These are phyloP conservation scores for Phoeniculus purpureus DNA, from an alignment of 2,797 vertebrate species.

Conservation along the genomic window DNA sequence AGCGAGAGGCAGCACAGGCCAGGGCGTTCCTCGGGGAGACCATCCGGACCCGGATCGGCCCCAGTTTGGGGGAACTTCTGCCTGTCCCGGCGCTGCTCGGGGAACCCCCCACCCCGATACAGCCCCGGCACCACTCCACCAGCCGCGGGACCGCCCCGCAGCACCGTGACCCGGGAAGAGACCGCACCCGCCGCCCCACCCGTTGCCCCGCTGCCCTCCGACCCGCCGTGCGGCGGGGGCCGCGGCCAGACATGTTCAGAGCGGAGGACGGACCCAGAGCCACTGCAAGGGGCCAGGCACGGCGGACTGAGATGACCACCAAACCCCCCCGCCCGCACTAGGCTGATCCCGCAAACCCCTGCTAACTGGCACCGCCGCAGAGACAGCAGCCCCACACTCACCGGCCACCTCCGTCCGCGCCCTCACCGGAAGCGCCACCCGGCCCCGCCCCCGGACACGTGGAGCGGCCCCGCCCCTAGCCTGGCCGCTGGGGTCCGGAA, in stretches of 20 bases:
- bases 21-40: too few species aligned
- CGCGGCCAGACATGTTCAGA: background rate
- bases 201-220: background rate
- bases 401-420: background rate
- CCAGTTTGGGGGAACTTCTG: too few species aligned
- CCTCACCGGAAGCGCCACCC: background rate
- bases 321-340: background rate
- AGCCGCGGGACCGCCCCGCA: background rate
- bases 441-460: background rate
- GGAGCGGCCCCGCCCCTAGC: background rate
- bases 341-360: too few species aligned
- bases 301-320: background rate
- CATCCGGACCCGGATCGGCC: too few species aligned
- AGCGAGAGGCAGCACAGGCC: too few species aligned
- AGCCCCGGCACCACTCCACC: too few species aligned
- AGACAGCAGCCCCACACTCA: background rate
- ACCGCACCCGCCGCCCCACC: background rate
- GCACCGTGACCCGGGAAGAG: too few species aligned
- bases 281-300: background rate
- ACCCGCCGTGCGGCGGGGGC: background rate
- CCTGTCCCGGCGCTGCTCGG: too few species aligned
- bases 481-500: too few species aligned
- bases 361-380: too few species aligned
- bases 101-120: too few species aligned
- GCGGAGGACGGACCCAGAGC: background rate